phyloP scores from a whole-genome alignment of 2,888 invertebrate species.

The Hoplodrina blanda region DNA sequence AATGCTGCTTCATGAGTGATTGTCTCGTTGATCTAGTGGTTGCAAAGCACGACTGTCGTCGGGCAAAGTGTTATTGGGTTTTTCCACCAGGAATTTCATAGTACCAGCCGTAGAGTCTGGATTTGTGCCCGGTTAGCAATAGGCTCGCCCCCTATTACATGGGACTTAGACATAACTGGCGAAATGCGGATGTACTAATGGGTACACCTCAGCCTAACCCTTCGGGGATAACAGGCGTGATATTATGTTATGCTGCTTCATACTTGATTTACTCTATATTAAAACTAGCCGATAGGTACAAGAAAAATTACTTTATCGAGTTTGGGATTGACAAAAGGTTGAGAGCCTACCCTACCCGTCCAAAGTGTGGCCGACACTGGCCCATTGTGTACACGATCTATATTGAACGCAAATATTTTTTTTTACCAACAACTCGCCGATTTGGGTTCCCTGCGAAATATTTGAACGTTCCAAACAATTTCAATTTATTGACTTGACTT shows the following conservation, averaged over 20 bases:
- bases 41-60: no score
- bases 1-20: background rate
- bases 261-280: background rate
- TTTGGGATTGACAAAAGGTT: background rate
- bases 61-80: no score
- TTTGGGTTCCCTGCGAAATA: slow-evolving; percentile 18
- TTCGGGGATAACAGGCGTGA: no score
- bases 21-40: no score
- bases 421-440: background rate
- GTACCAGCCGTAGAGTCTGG: no score
- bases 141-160: no score
- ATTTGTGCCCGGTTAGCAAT: no score
- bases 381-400: slow-evolving; percentile 4
- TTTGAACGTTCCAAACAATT: slow-evolving; percentile 35
- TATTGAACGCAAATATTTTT: slow-evolving; percentile 21
- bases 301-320: slow-evolving; percentile 10
- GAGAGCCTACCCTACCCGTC: background rate
- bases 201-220: no score
- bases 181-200: no score
- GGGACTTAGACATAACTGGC: no score
- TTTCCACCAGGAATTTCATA: no score
- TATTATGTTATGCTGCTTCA: no score
- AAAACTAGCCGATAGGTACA: background rate
- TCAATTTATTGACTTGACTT: slow-evolving; percentile 30
- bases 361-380: slow-evolving; percentile 11